These are phyloP conservation scores for Pristiophorus japonicus DNA, from an alignment of 2,113 vertebrate genomes.

Conservation along the genomic window DNA sequence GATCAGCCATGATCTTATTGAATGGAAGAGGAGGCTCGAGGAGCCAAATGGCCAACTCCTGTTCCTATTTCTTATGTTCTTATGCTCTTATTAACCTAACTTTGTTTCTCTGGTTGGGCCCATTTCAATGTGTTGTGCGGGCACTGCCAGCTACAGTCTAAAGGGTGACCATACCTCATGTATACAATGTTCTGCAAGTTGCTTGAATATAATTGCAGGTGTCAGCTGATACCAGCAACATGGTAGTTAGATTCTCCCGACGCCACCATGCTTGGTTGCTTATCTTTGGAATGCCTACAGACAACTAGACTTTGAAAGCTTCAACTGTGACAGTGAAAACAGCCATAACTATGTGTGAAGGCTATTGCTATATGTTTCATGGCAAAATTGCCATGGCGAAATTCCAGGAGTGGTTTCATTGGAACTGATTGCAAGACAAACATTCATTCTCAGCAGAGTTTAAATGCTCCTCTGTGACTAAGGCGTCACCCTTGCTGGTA, in stretches of 20 bases:
- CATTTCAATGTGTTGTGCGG: background rate
- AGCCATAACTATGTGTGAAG: background rate
- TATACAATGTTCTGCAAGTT: background rate
- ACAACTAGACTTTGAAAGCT: background rate
- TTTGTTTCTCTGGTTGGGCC: background rate
- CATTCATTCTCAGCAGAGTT: background rate
- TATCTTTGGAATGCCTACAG: background rate
- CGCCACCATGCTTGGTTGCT: background rate
- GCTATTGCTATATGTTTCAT: background rate
- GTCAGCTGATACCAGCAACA: slow-evolving; percentile 14
- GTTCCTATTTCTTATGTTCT: too few relatives aligned
- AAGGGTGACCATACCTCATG: background rate
- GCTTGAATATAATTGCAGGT: background rate
- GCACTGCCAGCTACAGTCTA: background rate
- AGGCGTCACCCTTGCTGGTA: too few relatives aligned
- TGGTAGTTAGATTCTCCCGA: background rate
- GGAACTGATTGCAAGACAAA: background rate
- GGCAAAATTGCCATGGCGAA: background rate
- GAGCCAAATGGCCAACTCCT: too few relatives aligned
- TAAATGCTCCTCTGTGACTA: too few relatives aligned
- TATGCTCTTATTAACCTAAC: background rate
- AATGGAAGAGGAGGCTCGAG: too few relatives aligned
- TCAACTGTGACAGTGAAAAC: slow-evolving; percentile 1
- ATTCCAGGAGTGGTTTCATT: background rate
- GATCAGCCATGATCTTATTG: too few relatives aligned